Base-by-base conservation (phyloP, 2,888 invertebrate genomes). In the Pristionchus maxplancki region DNA sequence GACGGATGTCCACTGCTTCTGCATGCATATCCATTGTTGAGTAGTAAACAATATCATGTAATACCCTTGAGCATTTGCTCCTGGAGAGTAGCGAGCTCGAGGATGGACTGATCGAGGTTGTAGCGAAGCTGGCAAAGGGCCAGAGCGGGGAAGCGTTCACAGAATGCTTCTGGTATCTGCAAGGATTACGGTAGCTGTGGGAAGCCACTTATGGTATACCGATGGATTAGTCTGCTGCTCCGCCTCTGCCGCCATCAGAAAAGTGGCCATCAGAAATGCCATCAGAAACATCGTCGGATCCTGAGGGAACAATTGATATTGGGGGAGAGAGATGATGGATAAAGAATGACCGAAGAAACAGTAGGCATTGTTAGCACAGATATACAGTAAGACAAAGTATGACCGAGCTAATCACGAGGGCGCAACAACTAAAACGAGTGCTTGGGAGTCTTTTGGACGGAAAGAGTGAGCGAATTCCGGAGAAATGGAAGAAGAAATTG, bases 51-150 rank as follows among this genome's bases (percentile, higher is more conserved):
- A 40, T 34, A 40, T 31, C 2, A 15, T 85, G 64, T 37, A 20
- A 5, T 64, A 85, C 62, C 44, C 50, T 64, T 40, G 48, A 85
- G 37, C 48, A 85, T 48, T 20, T 85, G 62, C n/a, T 31, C 31
- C 44, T 85, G 85, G n/a, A 85, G 24, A 20, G 37, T n/a, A 28
- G 85, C n/a, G 53, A 92, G 85, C 89, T 92, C 91, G 37, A 91
- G 90, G 24, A 92, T 89, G 15, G 90, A 89, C n/a, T 91, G 91
- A 40, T 90, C 90, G 58, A 90, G 88, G 13, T 89, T 90, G 81
- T 88, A 91, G 50, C 90, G 91, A 6, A 92, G 90, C 31, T 91
- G 91, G 84, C 91, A 92, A 89, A 92, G 91, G 71, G 91, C 90
- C 62, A 92, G 90, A 24, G 89, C 90, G 84, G 91, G 91, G 89